Base-by-base conservation (phyloP, 2,888 invertebrate species). In the Galerucella nymphaeae region DNA sequence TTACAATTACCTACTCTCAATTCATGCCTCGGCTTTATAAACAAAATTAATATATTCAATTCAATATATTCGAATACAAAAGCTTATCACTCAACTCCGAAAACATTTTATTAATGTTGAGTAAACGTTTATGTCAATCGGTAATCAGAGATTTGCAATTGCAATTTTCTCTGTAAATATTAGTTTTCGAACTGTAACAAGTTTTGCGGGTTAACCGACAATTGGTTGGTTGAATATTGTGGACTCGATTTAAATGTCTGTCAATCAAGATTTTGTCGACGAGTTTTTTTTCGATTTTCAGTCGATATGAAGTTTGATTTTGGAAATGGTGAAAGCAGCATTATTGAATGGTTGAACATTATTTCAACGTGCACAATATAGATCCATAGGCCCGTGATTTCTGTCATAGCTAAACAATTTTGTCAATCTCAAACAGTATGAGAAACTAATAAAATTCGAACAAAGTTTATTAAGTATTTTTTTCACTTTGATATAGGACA, bases 101-200 rank as follows among this genome's bases (percentile, higher is more conserved):
- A 53, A 53, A 53, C 18, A 53, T 53, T n/a, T n/a, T 18, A 18
- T 16, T 53, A 53, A 18, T 53, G 18, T 53, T 53, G 10, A 53
- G 53, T 48, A 48, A 48, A 48, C 48, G 48, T 6, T 4, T 13
- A 59, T 38, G 38, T 30, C 58, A 20, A 23, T 57, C 13, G n/a
- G 14, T 58, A 58, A 58, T 58, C 30, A 13, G n/a, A 38, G 38
- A 59, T 30, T 59, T 16, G 30, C 30, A 38, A 59, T n/a, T 59
- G 59, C 59, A 59, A 59, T 59, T 59, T 59, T n/a, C 59, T 59
- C 16, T 59, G 59, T 59, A 16, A 38, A 59, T 16, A 38, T 30
- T 59, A 58, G 38, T 38, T 59, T n/a, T 59, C 30, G 18, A 59
- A 59, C 38, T 38, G n/a, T 38, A 14, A 30, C 38, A 38, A 14